Conservation (phyloP, 1,140 invertebrate genomes). For the Hypsibius dujardini region DNA sequence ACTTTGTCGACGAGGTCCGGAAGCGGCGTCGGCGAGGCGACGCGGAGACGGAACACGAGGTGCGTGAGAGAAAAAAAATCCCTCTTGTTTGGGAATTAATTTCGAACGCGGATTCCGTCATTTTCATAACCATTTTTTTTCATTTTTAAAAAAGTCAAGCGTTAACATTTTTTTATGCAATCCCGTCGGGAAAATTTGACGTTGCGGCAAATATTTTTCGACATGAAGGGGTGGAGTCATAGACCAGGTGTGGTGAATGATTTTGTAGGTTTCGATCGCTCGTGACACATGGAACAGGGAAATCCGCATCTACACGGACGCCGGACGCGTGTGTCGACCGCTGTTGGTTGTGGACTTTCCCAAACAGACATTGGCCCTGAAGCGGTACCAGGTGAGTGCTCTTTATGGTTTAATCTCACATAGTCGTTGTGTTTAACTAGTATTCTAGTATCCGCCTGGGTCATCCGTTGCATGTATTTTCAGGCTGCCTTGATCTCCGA, state of each 20-base stretch:
- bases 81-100: neutral
- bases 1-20: neutral
- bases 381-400: neutral
- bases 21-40: neutral
- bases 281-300: neutral
- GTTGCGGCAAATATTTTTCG: too few species aligned
- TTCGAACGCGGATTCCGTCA: neutral
- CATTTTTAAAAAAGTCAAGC: too few species aligned
- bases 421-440: too few species aligned
- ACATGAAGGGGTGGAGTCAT: too few species aligned
- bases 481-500: neutral
- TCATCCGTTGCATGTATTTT: neutral
- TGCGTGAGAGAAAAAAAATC: neutral
- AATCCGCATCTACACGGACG: neutral
- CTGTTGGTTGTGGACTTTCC: neutral
- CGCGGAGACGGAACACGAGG: conserved; percentile 3
- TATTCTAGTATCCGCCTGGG: too few species aligned
- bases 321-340: neutral
- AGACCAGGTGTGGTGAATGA: too few species aligned
- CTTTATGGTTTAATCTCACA: neutral
- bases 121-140: too few species aligned
- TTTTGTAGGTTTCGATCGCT: neutral
- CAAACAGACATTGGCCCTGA: neutral
- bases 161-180: too few species aligned
- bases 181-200: too few species aligned